Evolutionary conservation across 2,888 invertebrate genomes (phyloP), one percentile per base, ranked within the genome.

Genomic region (Falcaria lacertinaria): DNA sequence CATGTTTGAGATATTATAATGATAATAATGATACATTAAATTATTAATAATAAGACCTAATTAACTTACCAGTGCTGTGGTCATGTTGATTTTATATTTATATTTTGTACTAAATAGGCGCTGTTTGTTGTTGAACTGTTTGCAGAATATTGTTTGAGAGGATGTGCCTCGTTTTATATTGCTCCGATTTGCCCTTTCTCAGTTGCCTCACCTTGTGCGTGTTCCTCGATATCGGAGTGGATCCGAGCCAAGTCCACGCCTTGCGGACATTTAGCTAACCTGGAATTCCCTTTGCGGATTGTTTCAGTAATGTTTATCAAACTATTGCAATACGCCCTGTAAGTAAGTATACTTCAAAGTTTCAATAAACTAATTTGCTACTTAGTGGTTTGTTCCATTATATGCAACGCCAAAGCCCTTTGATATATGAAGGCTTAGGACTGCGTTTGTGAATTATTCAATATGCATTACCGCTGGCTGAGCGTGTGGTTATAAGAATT

Each of bases 81-180:
- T 67, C 84, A 84, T 78, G 49, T 57, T 62, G 64, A 52, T 56
- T 47, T 46, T 54, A 16, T 15, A 33, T 46, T 37, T 53, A 52
- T 39, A 41, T 52, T 50, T 65, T 62, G 64, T 64, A 66, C 62
- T 63, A 62, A 61, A 61, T 64, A 69, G 71, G 64, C 65, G 66
- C 68, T 76, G 67, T 72, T 69, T 65, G 76, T 69, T 65, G 76
- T 79, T 80, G 72, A 71, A 69, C 64, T 72, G 71, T 74, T 71
- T 65, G 72, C 78, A 69, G 87, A 87, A 85, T 88, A 87, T 76
- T 67, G 65, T 74, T 62, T 53, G 68, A 64, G 76, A 80, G 74
- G 87, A 87, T 87, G 81, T 80, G 79, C 80, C 68, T 73, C 83
- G 81, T 85, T 87, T 86, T 89, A 89, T 89, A 89, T 84, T 80